Percentiles rank a stretch among this genome's conserved stretches.
These are phyloP conservation scores for Aspidiotus destructor DNA, from an alignment of 2,888 invertebrate species.

Conservation along the genomic window DNA sequence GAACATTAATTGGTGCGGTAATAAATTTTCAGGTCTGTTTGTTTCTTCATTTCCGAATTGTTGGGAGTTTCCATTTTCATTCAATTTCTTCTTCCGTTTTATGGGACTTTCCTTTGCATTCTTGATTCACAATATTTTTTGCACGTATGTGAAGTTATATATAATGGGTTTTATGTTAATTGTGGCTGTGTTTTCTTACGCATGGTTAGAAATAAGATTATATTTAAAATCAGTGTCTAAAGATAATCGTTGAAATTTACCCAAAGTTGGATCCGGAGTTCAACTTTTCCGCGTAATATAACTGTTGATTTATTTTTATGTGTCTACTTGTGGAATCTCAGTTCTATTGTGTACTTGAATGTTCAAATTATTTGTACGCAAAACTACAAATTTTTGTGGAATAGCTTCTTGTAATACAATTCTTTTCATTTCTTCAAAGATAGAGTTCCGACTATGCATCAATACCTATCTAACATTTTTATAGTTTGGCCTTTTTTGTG, in stretches of 20 bases:
- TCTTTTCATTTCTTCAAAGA: too few relatives aligned
- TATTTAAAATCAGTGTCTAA: slow-evolving; percentile 16
- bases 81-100: slow-evolving; percentile 48
- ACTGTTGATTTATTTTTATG: too few relatives aligned
- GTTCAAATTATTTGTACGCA: too few relatives aligned
- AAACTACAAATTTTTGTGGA: too few relatives aligned
- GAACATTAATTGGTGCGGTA: too few relatives aligned
- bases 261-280: not conserved
- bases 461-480: too few relatives aligned
- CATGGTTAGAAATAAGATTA: slow-evolving; percentile 47
- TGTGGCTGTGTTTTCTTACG: slow-evolving; percentile 48
- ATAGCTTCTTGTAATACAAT: too few relatives aligned
- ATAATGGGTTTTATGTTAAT: slow-evolving; percentile 45
- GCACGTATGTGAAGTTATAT: slow-evolving; percentile 47
- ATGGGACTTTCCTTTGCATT: slow-evolving; percentile 51
- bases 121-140: slow-evolving; percentile 51
- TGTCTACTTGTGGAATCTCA: too few relatives aligned
- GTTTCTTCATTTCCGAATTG: slow-evolving; percentile 41
- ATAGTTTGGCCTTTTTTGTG: too few relatives aligned
- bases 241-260: slow-evolving; percentile 9
- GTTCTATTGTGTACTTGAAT: too few relatives aligned
- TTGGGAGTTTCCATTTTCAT: slow-evolving; percentile 45
- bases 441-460: too few relatives aligned
- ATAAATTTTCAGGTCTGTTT: slow-evolving; percentile 36
- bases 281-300: too few relatives aligned